Percentiles rank a stretch among this genome's conserved stretches.
These are phyloP conservation scores for Nothura maculosa DNA, from an alignment of 2,797 vertebrate species.

Conservation along the genomic window DNA sequence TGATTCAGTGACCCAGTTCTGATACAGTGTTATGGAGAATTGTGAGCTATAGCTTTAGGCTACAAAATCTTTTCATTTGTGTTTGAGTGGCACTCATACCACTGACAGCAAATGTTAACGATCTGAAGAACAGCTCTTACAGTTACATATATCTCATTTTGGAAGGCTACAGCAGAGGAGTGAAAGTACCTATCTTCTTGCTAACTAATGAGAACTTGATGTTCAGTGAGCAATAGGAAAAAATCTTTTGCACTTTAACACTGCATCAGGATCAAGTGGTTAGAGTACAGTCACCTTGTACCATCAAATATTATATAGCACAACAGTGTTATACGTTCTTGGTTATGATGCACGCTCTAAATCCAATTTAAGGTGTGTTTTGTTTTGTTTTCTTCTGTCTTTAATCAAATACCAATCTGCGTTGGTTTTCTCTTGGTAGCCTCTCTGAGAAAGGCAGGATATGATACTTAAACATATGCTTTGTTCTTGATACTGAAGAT, in stretches of 20 bases:
- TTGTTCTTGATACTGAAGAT: neutral
- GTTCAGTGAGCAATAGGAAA: neutral
- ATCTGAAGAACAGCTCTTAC: neutral
- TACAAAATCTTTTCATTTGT: neutral
- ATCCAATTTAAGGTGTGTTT: neutral
- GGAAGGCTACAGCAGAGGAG: neutral
- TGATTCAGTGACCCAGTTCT: neutral
- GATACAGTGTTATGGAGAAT: neutral
- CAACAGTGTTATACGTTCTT: neutral
- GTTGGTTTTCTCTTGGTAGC: neutral
- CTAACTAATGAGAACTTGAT: neutral
- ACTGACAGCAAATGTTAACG: neutral
- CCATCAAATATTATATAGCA: neutral
- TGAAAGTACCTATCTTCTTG: neutral
- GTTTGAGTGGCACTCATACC: fast-evolving
- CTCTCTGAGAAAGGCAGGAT: neutral
- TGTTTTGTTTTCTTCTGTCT: neutral
- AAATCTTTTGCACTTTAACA: neutral
- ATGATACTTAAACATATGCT: neutral
- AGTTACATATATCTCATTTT: neutral
- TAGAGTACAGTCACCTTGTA: neutral
- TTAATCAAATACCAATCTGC: neutral
- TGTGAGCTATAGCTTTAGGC: fast-evolving
- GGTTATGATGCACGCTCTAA: neutral
- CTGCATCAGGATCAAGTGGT: neutral